Percentiles rank a stretch among this genome's conserved stretches.
Conservation (phyloP, 1,140 invertebrate genomes). For the Platorchestia sp. region DNA sequence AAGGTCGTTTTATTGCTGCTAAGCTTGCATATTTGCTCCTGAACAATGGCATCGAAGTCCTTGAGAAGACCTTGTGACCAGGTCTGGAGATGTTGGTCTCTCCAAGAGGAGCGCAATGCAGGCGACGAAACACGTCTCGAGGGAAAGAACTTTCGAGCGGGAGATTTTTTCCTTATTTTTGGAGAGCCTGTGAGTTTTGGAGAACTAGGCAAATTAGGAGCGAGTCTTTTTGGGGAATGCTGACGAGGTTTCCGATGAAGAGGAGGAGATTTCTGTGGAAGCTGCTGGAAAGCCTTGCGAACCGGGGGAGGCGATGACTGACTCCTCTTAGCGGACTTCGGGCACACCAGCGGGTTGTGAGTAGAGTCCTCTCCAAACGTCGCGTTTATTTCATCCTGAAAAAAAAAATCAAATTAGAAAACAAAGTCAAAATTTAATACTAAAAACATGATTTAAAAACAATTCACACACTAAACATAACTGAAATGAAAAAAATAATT, state of each 20-base stretch:
- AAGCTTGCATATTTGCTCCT: constrained; percentile 25
- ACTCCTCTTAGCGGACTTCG: constrained; percentile 45
- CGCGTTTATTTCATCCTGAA: constrained; percentile 66
- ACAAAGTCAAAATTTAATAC: not conserved
- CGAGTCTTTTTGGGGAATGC: constrained; percentile 32
- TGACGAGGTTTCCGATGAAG: not conserved
- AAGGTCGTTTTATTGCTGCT: constrained; percentile 1
- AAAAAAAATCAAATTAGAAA: not conserved
- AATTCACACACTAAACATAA: not conserved
- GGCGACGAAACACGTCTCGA: constrained; percentile 60
- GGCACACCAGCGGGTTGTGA: not conserved
- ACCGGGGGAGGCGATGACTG: constrained; percentile 56
- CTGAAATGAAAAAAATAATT: not conserved
- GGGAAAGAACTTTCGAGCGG: not conserved
- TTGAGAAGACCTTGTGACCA: constrained; percentile 60
- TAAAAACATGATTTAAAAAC: not conserved
- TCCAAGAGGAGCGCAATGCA: constrained; percentile 7
- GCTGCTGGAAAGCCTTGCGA: constrained; percentile 47
- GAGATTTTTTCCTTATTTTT: constrained; percentile 50
- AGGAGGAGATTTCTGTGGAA: constrained; percentile 59
- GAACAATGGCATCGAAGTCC: constrained; percentile 44
- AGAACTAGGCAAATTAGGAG: constrained; percentile 42
- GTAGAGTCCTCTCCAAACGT: constrained; percentile 58
- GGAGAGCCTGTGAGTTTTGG: constrained; percentile 56
- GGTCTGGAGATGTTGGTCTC: constrained; percentile 59